Evolutionary conservation across 2,888 invertebrate genomes (phyloP), one percentile per base, ranked within the genome.

Genomic region (Branchellion lobata): DNA sequence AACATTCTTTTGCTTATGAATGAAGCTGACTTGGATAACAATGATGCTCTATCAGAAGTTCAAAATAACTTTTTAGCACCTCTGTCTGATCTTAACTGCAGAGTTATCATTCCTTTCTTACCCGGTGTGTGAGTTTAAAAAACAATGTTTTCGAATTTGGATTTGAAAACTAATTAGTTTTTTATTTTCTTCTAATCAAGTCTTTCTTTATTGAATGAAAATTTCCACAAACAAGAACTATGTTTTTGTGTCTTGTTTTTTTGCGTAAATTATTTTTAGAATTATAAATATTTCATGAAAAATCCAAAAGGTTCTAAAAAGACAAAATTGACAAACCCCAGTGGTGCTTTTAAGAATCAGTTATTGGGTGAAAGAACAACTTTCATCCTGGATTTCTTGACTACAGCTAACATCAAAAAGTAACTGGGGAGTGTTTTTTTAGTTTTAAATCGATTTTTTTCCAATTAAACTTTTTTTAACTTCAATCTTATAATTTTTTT

Each of bases 241-340:
- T 31, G 31, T 5, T 18, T 21, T n/a, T n/a, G n/a, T n/a, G n/a
- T n/a, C n/a, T n/a, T n/a, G n/a, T n/a, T n/a, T n/a, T n/a, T n/a
- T n/a, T n/a, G n/a, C n/a, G n/a, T n/a, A n/a, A n/a, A n/a, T n/a
- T n/a, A n/a, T 69, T 14, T 31, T 69, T 31, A 3, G 11, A 31
- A 24, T 5, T 65, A 1, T 36, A 8, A 34, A 57, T 57, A n/a
- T n/a, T n/a, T n/a, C n/a, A n/a, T n/a, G n/a, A n/a, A n/a, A n/a
- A n/a, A n/a, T n/a, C n/a, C n/a, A n/a, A 57, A 53, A 77, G 77
- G 77, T 27, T 77, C 77, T 21, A 77, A 77, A 77, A 27, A 77
- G 3, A 77, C 77, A 29, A 1, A 1, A 33, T 11, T 8, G 2
- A 5, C 36, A 14, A 36, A 14, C 2, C 21, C n/a, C 2, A 36